Conservation (phyloP, 2,113 vertebrate species). For the Henicopernis longicauda region DNA sequence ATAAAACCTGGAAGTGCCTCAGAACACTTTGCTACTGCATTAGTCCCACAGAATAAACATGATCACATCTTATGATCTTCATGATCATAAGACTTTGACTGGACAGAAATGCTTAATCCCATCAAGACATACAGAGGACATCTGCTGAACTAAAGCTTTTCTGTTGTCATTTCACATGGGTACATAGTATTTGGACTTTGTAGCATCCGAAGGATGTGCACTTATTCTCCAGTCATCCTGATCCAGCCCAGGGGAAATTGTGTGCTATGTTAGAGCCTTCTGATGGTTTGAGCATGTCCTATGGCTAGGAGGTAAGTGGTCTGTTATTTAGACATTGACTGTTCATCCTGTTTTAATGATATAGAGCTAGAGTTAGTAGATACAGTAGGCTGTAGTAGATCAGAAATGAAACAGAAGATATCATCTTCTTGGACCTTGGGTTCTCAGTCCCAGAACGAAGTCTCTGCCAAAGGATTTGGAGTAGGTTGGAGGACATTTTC, state of each 20-base stretch:
- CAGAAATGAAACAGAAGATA: background rate
- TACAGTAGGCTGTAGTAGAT: background rate
- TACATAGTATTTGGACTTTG: background rate
- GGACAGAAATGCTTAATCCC: background rate
- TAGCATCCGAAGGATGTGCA: background rate
- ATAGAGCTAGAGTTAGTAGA: background rate
- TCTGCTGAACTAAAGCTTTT: background rate
- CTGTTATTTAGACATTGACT: background rate
- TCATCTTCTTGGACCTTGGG: background rate
- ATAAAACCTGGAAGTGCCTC: background rate
- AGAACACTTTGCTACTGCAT: background rate
- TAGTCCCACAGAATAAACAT: background rate
- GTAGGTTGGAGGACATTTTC: background rate
- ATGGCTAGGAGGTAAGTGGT: background rate
- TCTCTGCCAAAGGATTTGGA: background rate
- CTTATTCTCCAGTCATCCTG: background rate
- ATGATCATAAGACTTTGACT: background rate
- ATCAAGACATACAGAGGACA: background rate
- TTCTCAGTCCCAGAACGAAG: background rate
- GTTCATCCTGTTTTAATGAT: background rate
- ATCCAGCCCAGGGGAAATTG: background rate
- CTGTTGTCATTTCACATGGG: background rate
- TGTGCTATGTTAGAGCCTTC: background rate
- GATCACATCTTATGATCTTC: background rate
- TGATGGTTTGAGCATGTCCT: background rate